phyloP scores from a whole-genome alignment of 2,113 vertebrate genomes.

The Thalassarche chlororhynchos region DNA sequence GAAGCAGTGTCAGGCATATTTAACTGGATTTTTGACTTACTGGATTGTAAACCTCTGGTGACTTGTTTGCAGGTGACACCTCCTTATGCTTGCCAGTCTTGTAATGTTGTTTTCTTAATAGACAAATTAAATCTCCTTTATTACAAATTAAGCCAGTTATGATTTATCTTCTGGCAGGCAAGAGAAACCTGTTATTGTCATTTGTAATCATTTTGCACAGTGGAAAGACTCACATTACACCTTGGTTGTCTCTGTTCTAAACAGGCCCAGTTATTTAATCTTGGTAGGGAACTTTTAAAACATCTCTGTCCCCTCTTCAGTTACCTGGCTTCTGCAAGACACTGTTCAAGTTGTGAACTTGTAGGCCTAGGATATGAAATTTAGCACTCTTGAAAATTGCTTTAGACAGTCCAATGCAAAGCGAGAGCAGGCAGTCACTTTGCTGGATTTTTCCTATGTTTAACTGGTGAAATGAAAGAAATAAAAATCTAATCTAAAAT shows the following conservation, averaged over 20 bases:
- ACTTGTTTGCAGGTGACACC: not conserved
- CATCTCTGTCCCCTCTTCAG: not conserved
- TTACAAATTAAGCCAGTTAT: not conserved
- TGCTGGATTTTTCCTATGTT: not conserved
- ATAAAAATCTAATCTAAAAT: not conserved
- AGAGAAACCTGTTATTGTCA: not conserved
- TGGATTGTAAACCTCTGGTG: not conserved
- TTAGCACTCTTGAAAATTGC: not conserved
- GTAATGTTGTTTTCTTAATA: not conserved
- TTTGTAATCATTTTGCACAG: not conserved
- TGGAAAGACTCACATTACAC: not conserved
- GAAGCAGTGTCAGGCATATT: not conserved
- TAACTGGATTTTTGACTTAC: not conserved
- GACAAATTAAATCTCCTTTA: not conserved
- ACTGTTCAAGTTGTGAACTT: not conserved
- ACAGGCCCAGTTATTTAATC: not conserved
- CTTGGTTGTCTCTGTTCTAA: not conserved
- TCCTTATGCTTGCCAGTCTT: not conserved
- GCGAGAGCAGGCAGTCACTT: fast-evolving
- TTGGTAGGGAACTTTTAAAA: not conserved
- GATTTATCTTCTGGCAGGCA: not conserved
- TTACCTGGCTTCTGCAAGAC: not conserved
- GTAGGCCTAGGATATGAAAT: not conserved
- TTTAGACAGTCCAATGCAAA: not conserved
- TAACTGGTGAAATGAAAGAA: not conserved